Evolutionary conservation across 92 coral and sea anemone genomes (phyloP), one percentile per base, ranked within the genome.

Genomic region (Palythoa grandiflora): DNA sequence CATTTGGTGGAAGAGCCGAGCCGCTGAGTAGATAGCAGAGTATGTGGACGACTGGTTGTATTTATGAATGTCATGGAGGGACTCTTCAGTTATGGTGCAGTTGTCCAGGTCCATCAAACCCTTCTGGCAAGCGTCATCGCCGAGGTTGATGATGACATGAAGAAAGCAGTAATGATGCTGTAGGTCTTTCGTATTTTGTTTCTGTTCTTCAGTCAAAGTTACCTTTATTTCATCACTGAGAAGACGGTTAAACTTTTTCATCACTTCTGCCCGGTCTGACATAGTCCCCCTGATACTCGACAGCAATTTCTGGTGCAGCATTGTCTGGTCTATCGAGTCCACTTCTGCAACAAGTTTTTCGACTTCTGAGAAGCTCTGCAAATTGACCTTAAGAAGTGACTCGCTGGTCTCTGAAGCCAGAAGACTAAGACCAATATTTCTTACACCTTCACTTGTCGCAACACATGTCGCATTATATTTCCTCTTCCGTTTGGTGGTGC

Each of bases 1-100:
- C 78, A 73, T 73, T 73, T 73, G 78, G 78, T 73, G 78, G 78
- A 73, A 73, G 28, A 73, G 78, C 36, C 78, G 78, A 73, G 78
- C 78, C 28, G 78, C 78, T 73, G 78, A 73, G 78, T 73, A 73
- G 55, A 44, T 73, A 73, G 78, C 78, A 2, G 78, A 73, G 78
- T 73, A 73, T 73, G 78, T 73, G 78, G 78, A 73, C 3, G 78
- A 73, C 78, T 73, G 78, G 78, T 73, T 73, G 78, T 73, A 14
- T 14, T 37, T 44, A 19, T 73, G 78, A 73, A 73, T 73, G 78
- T 73, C 55, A 6, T 73, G 54, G 53, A 71, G 75, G 47, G 76
- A 71, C 40, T 71, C 47, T 39, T 71, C 76, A 15, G 55, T 74
- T 74, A 74, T 74, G 55, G 78, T 74, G 55, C 78, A 74, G 78